A percentile compares a stretch with the other conserved stretches of the same genome.
Conservation (phyloP, 2,888 invertebrate species). For the Graphium colonna region DNA sequence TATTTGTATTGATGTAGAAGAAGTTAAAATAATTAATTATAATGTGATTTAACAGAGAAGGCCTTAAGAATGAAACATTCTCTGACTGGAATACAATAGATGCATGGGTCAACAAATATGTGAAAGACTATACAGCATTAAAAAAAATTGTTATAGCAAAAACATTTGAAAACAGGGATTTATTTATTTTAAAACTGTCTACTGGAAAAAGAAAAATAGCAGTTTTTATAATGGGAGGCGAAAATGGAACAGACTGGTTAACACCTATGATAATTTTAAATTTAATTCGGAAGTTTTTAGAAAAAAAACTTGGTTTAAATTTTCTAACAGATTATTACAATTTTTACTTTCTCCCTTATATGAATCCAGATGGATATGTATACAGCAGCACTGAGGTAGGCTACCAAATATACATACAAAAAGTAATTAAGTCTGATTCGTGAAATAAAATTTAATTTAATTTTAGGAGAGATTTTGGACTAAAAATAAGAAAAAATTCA, state of each 20-base stretch:
- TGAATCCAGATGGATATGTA: slow-evolving; percentile 69
- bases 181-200: slow-evolving; percentile 51
- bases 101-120: slow-evolving; percentile 39
- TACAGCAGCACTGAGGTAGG: slow-evolving; percentile 50
- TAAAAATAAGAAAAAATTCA: slow-evolving; percentile 53
- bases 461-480: slow-evolving; percentile 56
- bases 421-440: not conserved
- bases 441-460: not conserved
- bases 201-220: slow-evolving; percentile 37
- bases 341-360: slow-evolving; percentile 58
- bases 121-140: slow-evolving; percentile 34
- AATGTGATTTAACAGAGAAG: slow-evolving; percentile 7
- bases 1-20: not conserved
- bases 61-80: slow-evolving; percentile 32
- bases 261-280: slow-evolving; percentile 53
- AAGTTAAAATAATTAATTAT: not conserved
- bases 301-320: slow-evolving; percentile 27
- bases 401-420: slow-evolving; percentile 3
- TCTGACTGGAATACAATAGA: slow-evolving; percentile 39
- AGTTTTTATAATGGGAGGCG: slow-evolving; percentile 61
- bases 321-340: slow-evolving; percentile 42
- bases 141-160: slow-evolving; percentile 45
- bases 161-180: slow-evolving; percentile 51
- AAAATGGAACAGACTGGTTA: slow-evolving; percentile 61
- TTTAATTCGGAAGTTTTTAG: slow-evolving; percentile 42